Conservation (phyloP, 2,888 invertebrate genomes). For the Acronicta aceris region DNA sequence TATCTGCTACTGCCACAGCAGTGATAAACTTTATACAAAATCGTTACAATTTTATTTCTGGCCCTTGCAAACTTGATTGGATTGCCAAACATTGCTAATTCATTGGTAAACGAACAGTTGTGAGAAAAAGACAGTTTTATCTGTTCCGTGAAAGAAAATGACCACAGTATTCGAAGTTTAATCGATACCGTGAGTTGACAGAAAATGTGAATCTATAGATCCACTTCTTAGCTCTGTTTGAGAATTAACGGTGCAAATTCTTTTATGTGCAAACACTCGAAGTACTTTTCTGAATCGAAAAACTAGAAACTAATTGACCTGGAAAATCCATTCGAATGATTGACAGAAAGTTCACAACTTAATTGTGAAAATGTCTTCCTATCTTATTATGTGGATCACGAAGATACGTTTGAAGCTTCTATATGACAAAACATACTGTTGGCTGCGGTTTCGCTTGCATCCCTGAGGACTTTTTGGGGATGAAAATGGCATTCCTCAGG, state of each 20-base stretch:
- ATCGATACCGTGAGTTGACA: slow-evolving; percentile 16
- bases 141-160: too few species aligned
- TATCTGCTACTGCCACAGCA: slow-evolving; percentile 50
- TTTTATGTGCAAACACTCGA: not conserved
- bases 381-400: too few species aligned
- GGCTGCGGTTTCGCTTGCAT: too few species aligned
- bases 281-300: slow-evolving; percentile 1
- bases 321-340: not conserved
- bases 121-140: too few species aligned
- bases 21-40: slow-evolving; percentile 42
- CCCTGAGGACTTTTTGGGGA: too few species aligned
- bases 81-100: slow-evolving; percentile 47
- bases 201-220: slow-evolving; percentile 8
- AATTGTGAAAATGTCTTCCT: not conserved
- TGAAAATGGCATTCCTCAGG: too few species aligned
- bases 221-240: not conserved
- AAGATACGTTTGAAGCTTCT: too few species aligned
- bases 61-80: slow-evolving; percentile 54
- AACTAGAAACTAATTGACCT: not conserved
- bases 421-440: not conserved
- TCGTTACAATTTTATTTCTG: slow-evolving; percentile 42
- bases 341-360: not conserved
- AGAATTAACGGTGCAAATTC: slow-evolving; percentile 15
- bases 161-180: slow-evolving; percentile 17
- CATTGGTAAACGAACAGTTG: slow-evolving; percentile 21